A percentile compares a stretch with the other conserved stretches of the same genome.
Conservation (phyloP, 2,888 invertebrate genomes). For the Caenorhabditis plicata region DNA sequence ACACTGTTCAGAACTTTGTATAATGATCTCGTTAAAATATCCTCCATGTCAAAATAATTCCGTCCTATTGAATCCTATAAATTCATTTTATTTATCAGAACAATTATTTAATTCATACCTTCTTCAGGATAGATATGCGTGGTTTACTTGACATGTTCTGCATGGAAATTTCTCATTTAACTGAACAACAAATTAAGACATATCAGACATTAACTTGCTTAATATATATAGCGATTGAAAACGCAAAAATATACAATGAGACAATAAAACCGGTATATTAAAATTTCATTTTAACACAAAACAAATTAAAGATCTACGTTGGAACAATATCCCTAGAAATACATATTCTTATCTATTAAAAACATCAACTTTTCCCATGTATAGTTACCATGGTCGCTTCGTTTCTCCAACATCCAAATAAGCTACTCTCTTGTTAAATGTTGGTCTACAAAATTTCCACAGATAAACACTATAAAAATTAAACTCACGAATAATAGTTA, state of each 20-base stretch:
- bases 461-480: background rate
- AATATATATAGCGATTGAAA: background rate
- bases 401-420: slow-evolving; percentile 55
- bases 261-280: background rate
- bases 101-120: slow-evolving; percentile 13
- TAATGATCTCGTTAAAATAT: slow-evolving; percentile 24
- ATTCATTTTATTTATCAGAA: too few relatives aligned
- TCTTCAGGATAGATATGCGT: slow-evolving; percentile 11
- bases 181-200: too few relatives aligned
- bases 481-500: slow-evolving; percentile 40
- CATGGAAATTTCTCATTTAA: too few relatives aligned
- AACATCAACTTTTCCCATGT: too few relatives aligned
- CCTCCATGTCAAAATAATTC: slow-evolving; percentile 30
- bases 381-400: slow-evolving; percentile 51
- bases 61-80: too few relatives aligned
- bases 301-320: background rate
- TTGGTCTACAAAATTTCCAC: slow-evolving; percentile 34
- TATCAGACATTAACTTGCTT: background rate
- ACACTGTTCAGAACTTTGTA: slow-evolving; percentile 26
- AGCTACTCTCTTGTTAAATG: slow-evolving; percentile 57
- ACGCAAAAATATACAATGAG: background rate
- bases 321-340: too few relatives aligned
- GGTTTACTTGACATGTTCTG: slow-evolving; percentile 18
- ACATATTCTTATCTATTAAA: too few relatives aligned
- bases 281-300: background rate